phyloP scores from a whole-genome alignment of 2,797 vertebrate genomes.

The Darevskia mixta region DNA sequence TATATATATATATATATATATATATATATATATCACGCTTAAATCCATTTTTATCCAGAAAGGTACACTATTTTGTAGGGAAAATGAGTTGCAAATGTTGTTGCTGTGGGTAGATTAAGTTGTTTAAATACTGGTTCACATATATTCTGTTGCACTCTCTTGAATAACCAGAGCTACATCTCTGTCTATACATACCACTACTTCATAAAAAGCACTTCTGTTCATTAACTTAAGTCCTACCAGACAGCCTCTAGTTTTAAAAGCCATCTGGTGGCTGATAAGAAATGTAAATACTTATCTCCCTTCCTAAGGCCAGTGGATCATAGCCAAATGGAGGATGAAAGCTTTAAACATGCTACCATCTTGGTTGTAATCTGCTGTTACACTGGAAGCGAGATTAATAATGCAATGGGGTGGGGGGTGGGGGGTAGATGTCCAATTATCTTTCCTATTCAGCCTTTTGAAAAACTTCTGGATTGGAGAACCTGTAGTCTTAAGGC shows the following conservation, averaged over 20 bases:
- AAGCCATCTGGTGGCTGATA: conserved; percentile 65
- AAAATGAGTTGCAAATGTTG: conserved; percentile 61
- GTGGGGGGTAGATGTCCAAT: neutral
- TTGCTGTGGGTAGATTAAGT: conserved; percentile 57
- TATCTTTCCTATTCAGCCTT: conserved; percentile 39
- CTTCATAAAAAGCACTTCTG: conserved; percentile 66
- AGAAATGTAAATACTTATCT: conserved; percentile 68
- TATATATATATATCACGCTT: neutral
- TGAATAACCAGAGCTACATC: conserved; percentile 61
- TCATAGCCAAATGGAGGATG: conserved; percentile 63
- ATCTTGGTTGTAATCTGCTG: conserved; percentile 53
- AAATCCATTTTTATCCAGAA: conserved; percentile 56
- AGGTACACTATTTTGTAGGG: conserved; percentile 40
- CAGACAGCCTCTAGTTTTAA: conserved; percentile 66
- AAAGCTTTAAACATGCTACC: conserved; percentile 62
- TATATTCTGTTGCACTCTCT: conserved; percentile 58
- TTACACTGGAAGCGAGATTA: conserved; percentile 49
- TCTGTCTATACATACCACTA: conserved; percentile 60
- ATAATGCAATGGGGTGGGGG: conserved; percentile 16
- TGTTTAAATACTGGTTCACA: conserved; percentile 54
- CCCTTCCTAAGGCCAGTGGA: conserved; percentile 57
- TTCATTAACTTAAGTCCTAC: conserved; percentile 68
- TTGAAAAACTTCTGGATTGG: conserved; percentile 32
- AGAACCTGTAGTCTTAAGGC: neutral
- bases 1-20: too few species aligned